Evolutionary conservation across 2,888 invertebrate species (phyloP).

Genomic region (Cerastis leucographa): DNA sequence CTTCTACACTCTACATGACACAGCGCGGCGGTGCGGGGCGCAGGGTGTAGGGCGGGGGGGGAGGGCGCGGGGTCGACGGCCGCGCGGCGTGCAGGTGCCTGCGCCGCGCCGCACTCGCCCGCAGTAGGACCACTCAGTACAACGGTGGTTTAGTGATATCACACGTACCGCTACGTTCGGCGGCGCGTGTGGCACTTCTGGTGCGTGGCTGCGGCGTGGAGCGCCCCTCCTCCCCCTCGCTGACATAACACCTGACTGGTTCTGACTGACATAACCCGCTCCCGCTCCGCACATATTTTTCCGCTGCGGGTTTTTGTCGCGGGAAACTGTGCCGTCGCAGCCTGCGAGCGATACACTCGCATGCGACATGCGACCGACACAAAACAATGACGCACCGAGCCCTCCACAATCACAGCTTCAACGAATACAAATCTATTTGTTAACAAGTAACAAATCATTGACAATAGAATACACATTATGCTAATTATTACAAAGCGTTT

Average conservation of each 20-base stretch:
- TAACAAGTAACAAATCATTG: background rate
- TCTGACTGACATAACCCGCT: constrained; percentile 65
- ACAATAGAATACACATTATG: background rate
- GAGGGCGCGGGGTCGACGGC: constrained; percentile 71
- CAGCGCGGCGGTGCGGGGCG: constrained; percentile 12
- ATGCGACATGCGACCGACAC: background rate
- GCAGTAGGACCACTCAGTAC: constrained; percentile 33
- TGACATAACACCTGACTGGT: constrained; percentile 78
- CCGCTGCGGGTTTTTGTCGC: constrained; percentile 52
- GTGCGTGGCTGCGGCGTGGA: background rate
- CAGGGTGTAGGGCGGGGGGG: constrained; percentile 28
- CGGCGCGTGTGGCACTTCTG: constrained; percentile 24
- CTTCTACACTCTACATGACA: constrained; percentile 25
- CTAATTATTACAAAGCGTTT: background rate
- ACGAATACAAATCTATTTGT: background rate
- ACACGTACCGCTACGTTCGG: too few species aligned
- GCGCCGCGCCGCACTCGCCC: constrained; percentile 8
- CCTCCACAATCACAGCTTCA: background rate
- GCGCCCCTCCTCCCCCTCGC: constrained; percentile 39
- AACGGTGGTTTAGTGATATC: too few species aligned
- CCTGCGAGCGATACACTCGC: constrained; percentile 10
- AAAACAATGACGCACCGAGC: background rate
- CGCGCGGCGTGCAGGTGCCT: constrained; percentile 74
- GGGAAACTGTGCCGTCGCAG: constrained; percentile 14
- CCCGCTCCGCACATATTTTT: constrained; percentile 55